Base-by-base conservation (phyloP, 1,140 invertebrate genomes). In the Scaptomyza pallida region DNA sequence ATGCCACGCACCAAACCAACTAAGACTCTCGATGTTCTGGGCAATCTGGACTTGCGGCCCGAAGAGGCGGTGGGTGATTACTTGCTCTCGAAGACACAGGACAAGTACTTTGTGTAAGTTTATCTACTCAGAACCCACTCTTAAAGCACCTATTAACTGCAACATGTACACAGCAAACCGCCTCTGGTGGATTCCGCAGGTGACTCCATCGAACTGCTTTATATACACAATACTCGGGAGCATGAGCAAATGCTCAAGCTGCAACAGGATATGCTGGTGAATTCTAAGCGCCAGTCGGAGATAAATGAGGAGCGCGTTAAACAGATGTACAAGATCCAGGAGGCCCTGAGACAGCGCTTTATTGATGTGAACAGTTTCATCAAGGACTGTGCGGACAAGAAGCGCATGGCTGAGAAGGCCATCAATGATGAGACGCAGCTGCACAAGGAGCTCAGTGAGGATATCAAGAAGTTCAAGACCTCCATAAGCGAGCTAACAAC, bases 1-100 rank as follows among this genome's bases (percentile, higher is more conserved):
- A 91, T 91, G 91, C 89, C 90, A 15, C 89, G 89, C 9, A 76
- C 69, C 5, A 91, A 91, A 26, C 91, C 90, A 2, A 91, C 91
- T 26, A 79, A 68, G 1, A 89, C 68, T 44, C 26, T 91, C 13
- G 91, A 91, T 79, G 86, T 91, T 10, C 69, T 91, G 33, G 91
- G 91, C 2, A 85, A 80, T 43, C 67, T 91, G 67, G 91, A 91
- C 41, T 37, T 91, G 41, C 75, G 73, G 13, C 91, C 91, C 1
- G 90, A 91, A 56, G 72, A 90, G 17, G 89, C 88, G 3, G 85
- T 89, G 19, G 76, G 75, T 5, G 79, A 88, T 26, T 91, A 75
- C 16, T 19, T 91, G 0, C 48, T 72, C 47, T 91, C 90, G 0
- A 90, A 90, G 70, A 45, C 55, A 17, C 89, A 91, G 17, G 55